Percentiles rank a stretch among this genome's conserved stretches.
Conservation (phyloP, 1,140 invertebrate genomes). For the Propsilocerus akamusi region DNA sequence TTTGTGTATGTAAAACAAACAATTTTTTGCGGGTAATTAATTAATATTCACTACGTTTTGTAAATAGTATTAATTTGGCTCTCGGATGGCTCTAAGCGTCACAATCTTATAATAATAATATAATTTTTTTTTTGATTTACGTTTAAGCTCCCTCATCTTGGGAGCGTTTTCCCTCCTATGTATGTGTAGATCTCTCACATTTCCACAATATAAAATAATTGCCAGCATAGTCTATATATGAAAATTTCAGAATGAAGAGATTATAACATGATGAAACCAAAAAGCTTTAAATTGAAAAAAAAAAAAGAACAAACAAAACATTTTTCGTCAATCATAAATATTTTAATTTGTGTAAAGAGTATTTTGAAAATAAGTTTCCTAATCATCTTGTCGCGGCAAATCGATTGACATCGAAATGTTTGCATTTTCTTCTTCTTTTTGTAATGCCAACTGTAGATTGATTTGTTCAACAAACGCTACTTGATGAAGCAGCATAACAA, state of each 20-base stretch:
- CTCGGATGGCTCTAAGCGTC: constrained; percentile 3
- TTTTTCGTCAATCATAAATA: constrained; percentile 3
- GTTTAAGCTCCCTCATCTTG: background rate
- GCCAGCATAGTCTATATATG: background rate
- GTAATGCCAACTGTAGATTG: background rate
- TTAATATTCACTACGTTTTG: background rate
- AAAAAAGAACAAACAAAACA: background rate
- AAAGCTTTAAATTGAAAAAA: constrained; percentile 2
- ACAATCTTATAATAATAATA: too few species aligned
- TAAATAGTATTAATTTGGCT: background rate
- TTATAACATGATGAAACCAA: constrained; percentile 1
- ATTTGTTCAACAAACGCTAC: background rate
- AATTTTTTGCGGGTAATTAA: constrained; percentile 2
- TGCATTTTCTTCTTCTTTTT: background rate
- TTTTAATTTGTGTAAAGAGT: too few species aligned
- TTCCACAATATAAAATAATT: background rate
- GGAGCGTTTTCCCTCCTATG: background rate
- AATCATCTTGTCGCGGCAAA: background rate
- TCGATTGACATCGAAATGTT: background rate
- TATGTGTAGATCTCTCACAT: background rate
- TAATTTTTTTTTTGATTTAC: background rate
- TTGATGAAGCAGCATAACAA: background rate
- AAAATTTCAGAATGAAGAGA: background rate
- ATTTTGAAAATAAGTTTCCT: too few species aligned
- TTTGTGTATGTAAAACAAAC: constrained; percentile 1